Evolutionary conservation across 2,113 vertebrate species (phyloP).

Genomic region (Salminus brasiliensis): DNA sequence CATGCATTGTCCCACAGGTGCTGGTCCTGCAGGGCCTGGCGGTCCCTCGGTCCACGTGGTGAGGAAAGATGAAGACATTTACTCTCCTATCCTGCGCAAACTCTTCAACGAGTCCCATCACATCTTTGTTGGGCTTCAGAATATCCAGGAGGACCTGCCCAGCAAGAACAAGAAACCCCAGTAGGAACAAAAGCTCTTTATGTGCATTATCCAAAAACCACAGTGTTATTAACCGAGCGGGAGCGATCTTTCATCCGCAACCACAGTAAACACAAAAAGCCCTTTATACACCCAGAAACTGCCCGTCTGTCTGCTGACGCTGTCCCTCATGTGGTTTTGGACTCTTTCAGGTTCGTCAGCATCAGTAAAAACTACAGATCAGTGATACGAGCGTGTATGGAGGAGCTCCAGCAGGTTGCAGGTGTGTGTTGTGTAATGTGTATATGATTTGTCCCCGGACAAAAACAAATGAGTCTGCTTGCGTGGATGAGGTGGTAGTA

Average conservation of each 20-base stretch:
- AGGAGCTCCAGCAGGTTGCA: constrained; percentile 90
- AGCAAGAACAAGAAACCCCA: constrained; percentile 83
- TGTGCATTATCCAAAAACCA: not conserved
- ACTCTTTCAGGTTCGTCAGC: constrained; percentile 84
- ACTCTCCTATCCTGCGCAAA: constrained; percentile 90
- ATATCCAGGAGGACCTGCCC: constrained; percentile 82
- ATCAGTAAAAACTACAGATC: constrained; percentile 97
- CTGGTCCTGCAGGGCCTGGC: constrained; percentile 39
- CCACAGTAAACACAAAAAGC: not conserved
- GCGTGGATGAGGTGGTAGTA: too few species aligned
- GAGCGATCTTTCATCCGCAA: not conserved
- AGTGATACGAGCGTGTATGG: constrained; percentile 93
- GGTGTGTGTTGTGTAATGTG: constrained; percentile 66
- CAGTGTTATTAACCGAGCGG: not conserved
- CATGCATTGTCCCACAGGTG: constrained; percentile 54
- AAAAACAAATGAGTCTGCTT: too few species aligned
- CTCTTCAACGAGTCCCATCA: constrained; percentile 97
- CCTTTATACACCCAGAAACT: not conserved
- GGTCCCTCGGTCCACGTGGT: constrained; percentile 80
- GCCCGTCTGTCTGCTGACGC: not conserved
- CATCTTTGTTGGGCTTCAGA: constrained; percentile 92
- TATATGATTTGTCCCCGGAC: too few species aligned
- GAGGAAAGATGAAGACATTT: constrained; percentile 87
- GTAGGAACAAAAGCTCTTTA: constrained; percentile 59
- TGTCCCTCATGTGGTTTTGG: not conserved